Conservation (phyloP, 2,113 vertebrate species). For the Podilymbus podiceps region DNA sequence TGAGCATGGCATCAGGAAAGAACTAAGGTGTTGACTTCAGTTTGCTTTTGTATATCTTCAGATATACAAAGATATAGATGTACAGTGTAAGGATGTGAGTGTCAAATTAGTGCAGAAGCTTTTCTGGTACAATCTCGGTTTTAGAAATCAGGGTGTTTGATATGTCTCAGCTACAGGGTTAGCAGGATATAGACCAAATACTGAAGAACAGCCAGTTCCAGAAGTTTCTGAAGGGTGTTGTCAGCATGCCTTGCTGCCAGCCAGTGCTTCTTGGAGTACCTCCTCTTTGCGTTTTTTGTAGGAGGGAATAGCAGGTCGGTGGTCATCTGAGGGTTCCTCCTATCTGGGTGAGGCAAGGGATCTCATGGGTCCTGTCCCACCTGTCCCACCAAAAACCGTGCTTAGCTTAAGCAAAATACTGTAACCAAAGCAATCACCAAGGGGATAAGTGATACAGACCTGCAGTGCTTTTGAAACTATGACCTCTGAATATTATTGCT, state of each 20-base stretch:
- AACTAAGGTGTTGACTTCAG: not conserved
- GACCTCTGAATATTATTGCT: not conserved
- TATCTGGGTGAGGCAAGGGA: not conserved
- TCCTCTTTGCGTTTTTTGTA: not conserved
- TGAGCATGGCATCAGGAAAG: not conserved
- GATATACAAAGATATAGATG: not conserved
- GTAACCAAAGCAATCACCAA: not conserved
- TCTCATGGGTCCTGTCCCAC: not conserved
- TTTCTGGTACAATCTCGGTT: not conserved
- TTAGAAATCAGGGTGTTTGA: not conserved
- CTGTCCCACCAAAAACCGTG: not conserved
- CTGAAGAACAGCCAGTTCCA: not conserved
- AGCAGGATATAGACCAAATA: not conserved
- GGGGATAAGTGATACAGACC: not conserved
- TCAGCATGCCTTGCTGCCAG: not conserved
- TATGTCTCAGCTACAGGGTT: not conserved
- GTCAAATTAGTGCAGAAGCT: not conserved
- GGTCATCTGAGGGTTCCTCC: not conserved
- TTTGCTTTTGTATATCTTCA: not conserved
- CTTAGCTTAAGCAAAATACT: not conserved
- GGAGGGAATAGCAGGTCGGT: not conserved
- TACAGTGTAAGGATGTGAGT: no score
- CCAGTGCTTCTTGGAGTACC: not conserved
- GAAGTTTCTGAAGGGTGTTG: not conserved
- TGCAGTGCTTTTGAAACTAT: no score